A percentile compares a stretch with the other conserved stretches of the same genome.
Conservation (phyloP, 2,797 vertebrate genomes). For the Remorina albescens region DNA sequence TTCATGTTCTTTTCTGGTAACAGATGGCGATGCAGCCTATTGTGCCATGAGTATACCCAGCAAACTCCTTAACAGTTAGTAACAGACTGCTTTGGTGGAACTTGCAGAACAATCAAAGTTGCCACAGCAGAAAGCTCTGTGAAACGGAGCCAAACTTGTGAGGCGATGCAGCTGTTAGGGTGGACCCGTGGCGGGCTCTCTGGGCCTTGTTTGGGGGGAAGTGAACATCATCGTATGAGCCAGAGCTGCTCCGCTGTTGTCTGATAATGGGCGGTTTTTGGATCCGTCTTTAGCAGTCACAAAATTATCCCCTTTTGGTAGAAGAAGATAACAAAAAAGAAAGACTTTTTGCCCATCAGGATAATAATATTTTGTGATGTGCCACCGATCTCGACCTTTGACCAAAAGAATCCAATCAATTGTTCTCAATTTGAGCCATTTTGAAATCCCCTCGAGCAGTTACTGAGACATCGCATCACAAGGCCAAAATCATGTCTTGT, state of each 20-base stretch:
- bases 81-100: conserved; percentile 48
- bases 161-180: conserved; percentile 68
- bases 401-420: no score
- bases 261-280: conserved; percentile 15
- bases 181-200: conserved; percentile 30
- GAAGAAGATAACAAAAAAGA: neutral
- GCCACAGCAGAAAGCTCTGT: conserved; percentile 49
- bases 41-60: conserved; percentile 56
- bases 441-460: no score
- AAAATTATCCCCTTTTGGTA: neutral
- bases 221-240: conserved; percentile 17
- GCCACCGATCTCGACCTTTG: no score
- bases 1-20: conserved; percentile 53
- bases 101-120: conserved; percentile 51
- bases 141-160: conserved; percentile 59
- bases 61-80: conserved; percentile 50
- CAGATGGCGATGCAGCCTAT: conserved; percentile 75
- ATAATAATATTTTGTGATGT: neutral
- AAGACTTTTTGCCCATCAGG: neutral
- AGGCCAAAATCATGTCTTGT: no score
- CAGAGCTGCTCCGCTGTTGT: conserved; percentile 30
- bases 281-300: neutral
- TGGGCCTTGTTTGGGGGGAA: conserved; percentile 44
- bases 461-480: no score
- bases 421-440: no score